These are phyloP conservation scores for Endomychus coccineus DNA, from an alignment of 2,888 invertebrate genomes.

Conservation along the genomic window DNA sequence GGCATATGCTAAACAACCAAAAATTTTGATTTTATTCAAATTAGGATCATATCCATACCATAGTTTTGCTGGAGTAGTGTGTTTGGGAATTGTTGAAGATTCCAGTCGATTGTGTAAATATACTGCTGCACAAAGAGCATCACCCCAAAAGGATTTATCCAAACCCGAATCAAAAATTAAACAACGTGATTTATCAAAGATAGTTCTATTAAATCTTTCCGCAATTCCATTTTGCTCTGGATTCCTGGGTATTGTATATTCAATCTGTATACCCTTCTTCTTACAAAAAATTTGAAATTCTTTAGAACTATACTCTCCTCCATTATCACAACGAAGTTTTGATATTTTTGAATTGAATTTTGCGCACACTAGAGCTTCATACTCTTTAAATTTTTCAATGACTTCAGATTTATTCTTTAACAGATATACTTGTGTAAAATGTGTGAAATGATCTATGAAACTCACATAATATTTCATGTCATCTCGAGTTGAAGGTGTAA, in stretches of 20 bases:
- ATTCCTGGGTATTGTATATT: slow-evolving; percentile 5
- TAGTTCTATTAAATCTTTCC: slow-evolving; percentile 5
- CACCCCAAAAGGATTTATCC: neutral
- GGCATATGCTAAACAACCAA: slow-evolving; percentile 3
- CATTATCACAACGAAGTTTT: slow-evolving; percentile 4
- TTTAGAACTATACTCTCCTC: slow-evolving; percentile 2
- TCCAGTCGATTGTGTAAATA: slow-evolving; percentile 4
- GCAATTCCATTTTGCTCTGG: slow-evolving; percentile 5
- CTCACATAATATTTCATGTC: slow-evolving; percentile 24
- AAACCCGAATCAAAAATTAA: slow-evolving; percentile 3
- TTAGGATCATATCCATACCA: slow-evolving; percentile 3
- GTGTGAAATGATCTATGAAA: slow-evolving; percentile 24
- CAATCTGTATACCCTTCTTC: neutral
- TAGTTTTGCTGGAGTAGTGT: neutral
- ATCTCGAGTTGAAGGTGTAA: too few relatives aligned
- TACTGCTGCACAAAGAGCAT: slow-evolving; percentile 2
- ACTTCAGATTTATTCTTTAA: too few relatives aligned
- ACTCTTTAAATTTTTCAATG: slow-evolving; percentile 22
- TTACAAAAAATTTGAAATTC: slow-evolving; percentile 1
- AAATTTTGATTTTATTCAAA: neutral
- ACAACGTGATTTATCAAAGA: slow-evolving; percentile 5
- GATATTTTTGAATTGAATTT: slow-evolving; percentile 5
- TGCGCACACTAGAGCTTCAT: slow-evolving; percentile 11
- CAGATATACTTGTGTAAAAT: too few relatives aligned
- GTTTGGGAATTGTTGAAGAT: slow-evolving; percentile 3